phyloP scores from a whole-genome alignment of 2,797 vertebrate genomes.

The Pagetopsis macropterus region DNA sequence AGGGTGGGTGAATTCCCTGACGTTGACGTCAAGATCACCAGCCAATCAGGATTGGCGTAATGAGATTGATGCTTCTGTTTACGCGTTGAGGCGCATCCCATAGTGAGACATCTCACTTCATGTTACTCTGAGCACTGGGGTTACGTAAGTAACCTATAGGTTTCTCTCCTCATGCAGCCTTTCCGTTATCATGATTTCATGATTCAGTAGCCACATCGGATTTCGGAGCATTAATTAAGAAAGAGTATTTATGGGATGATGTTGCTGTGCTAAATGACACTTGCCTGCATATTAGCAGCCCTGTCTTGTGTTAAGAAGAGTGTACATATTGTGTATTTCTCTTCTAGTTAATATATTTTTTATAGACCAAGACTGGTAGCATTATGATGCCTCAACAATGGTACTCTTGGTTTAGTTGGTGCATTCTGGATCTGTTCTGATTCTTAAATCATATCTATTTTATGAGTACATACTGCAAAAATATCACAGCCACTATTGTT shows the following conservation, averaged over 20 bases:
- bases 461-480: background rate
- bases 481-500: too few relatives aligned
- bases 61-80: too few relatives aligned
- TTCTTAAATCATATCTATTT: background rate
- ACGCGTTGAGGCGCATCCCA: too few relatives aligned
- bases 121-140: too few relatives aligned
- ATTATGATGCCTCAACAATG: background rate
- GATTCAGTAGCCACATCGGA: constrained; percentile 66
- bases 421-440: background rate
- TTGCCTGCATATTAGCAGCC: constrained; percentile 56
- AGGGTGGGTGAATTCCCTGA: too few relatives aligned
- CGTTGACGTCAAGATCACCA: too few relatives aligned
- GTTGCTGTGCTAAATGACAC: constrained; percentile 54
- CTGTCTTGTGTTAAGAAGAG: constrained; percentile 24
- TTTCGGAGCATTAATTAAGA: constrained; percentile 68
- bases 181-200: constrained; percentile 56
- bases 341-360: constrained; percentile 1
- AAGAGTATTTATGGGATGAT: constrained; percentile 56
- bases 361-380: background rate
- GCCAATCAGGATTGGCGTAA: too few relatives aligned
- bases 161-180: constrained; percentile 41
- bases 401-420: background rate
- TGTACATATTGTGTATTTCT: constrained; percentile 14
- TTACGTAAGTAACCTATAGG: background rate
- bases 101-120: too few relatives aligned